Evolutionary conservation across 1,140 invertebrate genomes (phyloP), one percentile per base, ranked within the genome.

Genomic region (Rhynchophorus ferrugineus): DNA sequence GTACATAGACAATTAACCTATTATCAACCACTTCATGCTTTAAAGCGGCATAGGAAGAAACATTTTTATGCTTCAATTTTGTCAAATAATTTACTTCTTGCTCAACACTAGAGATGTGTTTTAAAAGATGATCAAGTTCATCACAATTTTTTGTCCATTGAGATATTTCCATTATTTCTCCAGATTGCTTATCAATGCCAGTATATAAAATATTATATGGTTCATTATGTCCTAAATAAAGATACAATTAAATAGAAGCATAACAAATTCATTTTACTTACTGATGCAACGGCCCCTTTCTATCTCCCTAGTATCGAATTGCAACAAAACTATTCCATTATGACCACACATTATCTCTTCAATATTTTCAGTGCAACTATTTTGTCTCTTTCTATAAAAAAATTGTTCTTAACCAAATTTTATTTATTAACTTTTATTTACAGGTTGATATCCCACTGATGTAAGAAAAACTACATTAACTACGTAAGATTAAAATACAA

Each of bases 1-100:
- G 67, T 38, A 83, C 66, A 59, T 81, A 76, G 11, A 84, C 71
- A 1, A 75, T 58, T 47, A 81, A 57, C 50, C 73, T 75, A 20
- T 82, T 76, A 44, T 75, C 74, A 43, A 78, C 73, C 33, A 74
- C 64, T 3, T 75, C 58, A 64, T 81, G 81, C 57, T 78, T 78
- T 61, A 89, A 80, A 58, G 81, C 83, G 41, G 85, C 69, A 71
- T 87, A 89, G 58, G 80, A 75, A 9, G 85, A 76, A 5, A 90
- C 71, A 74, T 88, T 84, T 19, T 72, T 67, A 70, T 89, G 86
- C 60, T 79, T 74, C 5, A 90, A 66, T 62, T 79, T 81, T 3
- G 80, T 70, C 3, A 91, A 65, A 43, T 78, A 74, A 58, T 78
- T 75, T 7, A 88, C 68, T 68, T 89, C 86, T 63, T 85, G 81